Percentiles rank a stretch among this genome's conserved stretches.
These are phyloP conservation scores for Mustela erminea DNA, from an alignment of 2,797 vertebrate genomes.

Conservation along the genomic window DNA sequence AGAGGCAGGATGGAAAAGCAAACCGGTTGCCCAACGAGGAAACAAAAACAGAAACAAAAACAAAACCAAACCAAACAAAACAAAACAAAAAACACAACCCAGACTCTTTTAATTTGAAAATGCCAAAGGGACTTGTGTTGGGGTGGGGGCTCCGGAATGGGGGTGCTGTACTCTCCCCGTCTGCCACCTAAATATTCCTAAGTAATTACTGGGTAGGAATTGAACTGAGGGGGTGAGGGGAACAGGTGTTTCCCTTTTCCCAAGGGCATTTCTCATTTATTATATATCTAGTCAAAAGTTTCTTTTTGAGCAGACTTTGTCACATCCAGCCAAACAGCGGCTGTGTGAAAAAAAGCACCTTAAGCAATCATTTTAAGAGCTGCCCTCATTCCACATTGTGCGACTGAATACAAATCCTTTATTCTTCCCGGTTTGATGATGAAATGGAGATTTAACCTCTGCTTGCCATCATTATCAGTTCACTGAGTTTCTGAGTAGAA, in stretches of 20 bases:
- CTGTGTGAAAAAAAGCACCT: slow-evolving; percentile 77
- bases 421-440: slow-evolving; percentile 82
- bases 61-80: neutral
- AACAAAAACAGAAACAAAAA: neutral
- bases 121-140: slow-evolving; percentile 21
- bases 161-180: neutral
- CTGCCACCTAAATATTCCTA: slow-evolving; percentile 74
- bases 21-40: neutral
- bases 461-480: slow-evolving; percentile 83
- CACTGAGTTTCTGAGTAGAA: slow-evolving; percentile 79
- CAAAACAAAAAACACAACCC: neutral
- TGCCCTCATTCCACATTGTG: slow-evolving; percentile 81
- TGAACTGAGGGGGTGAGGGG: slow-evolving; percentile 51
- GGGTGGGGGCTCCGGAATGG: neutral
- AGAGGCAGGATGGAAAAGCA: slow-evolving; percentile 56
- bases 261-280: slow-evolving; percentile 75
- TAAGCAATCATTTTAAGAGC: slow-evolving; percentile 83
- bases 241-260: slow-evolving; percentile 70
- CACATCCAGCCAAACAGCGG: slow-evolving; percentile 73
- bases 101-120: slow-evolving; percentile 64
- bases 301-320: slow-evolving; percentile 77
- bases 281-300: slow-evolving; percentile 77
- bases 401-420: slow-evolving; percentile 82
- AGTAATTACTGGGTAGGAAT: slow-evolving; percentile 78
- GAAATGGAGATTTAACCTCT: slow-evolving; percentile 82